Conservation (phyloP, 2,113 vertebrate genomes). For the Syngnathoides biaculeatus region DNA sequence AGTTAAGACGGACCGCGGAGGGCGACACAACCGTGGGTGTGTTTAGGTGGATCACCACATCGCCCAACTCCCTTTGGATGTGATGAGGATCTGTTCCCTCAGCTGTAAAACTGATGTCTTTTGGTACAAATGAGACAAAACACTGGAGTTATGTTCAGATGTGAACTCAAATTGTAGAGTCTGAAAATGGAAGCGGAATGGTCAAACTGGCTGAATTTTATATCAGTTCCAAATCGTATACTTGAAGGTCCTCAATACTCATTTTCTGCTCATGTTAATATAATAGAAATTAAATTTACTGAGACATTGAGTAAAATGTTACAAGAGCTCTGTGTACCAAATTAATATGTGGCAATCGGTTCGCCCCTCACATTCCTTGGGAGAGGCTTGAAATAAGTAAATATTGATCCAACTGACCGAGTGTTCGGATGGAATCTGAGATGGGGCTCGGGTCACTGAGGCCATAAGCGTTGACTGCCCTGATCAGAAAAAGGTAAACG, state of each 20-base stretch:
- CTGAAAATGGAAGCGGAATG: neutral
- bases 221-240: no score
- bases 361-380: neutral
- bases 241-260: neutral
- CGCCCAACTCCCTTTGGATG: conserved; percentile 91
- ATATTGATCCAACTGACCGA: conserved; percentile 72
- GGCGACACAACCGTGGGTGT: conserved; percentile 91
- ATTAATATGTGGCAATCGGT: neutral
- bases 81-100: conserved; percentile 95
- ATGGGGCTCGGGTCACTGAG: conserved; percentile 96
- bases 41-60: conserved; percentile 90
- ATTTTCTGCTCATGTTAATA: no score
- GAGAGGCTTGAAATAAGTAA: neutral
- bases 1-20: conserved; percentile 92
- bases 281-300: no score
- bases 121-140: conserved; percentile 4
- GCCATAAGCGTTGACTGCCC: conserved; percentile 91
- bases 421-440: conserved; percentile 92
- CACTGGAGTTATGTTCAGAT: neutral
- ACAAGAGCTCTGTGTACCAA: no score
- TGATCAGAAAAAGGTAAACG: conserved; percentile 95
- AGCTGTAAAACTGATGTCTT: conserved; percentile 85
- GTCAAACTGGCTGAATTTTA: no score
- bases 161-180: neutral
- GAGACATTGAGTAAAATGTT: no score